Base-by-base conservation (phyloP, 2,113 vertebrate species). In the Eonycteris spelaea region DNA sequence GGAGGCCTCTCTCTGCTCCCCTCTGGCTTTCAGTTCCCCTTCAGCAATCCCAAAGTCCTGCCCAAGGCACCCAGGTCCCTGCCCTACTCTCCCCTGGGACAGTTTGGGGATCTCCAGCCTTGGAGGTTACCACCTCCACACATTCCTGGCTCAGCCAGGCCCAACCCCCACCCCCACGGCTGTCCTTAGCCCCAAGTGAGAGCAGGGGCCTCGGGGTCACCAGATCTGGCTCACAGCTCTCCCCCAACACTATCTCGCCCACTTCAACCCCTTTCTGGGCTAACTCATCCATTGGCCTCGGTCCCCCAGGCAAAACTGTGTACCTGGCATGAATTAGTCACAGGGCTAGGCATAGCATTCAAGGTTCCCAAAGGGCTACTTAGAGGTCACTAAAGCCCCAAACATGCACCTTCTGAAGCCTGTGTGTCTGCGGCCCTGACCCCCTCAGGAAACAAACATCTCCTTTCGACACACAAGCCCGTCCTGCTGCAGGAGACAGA, bases 251-350 rank as follows among this genome's bases (percentile, higher is more conserved):
- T 43, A n/a, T 67, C 30, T 33, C 21, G 45, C 26, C 45, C 48
- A 22, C 75, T 38, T 59, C 38, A 30, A 4, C 40, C 68, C 94
- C 15, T 40, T 73, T 15, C 68, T 40, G n/a, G 48, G 59, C 26
- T 75, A 73, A 68, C 21, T 26, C 21, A 45, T 48, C 53, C 33
- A 33, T 30, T 33, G 45, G 65, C 63, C 65, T 79, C 30, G 16
- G 55, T 28, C 35, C 33, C n/a, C 35, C 65, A 74, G 48, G 65
- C 48, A 51, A 33, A 67, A 48, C 35, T 6, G 5, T 74, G 45
- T 79, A 61, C 45, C 82, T 79, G 73, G 55, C 35, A 26, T 79
- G 55, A 73, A 53, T 35, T 4, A 33, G 65, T 91, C 65, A 86
- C 3, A 16, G 53, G 51, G 28, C 24, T 9, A 24, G 2, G 21